A percentile compares a stretch with the other conserved stretches of the same genome.
These are phyloP conservation scores for Diplogasteroides magnus DNA, from an alignment of 1,140 invertebrate species.

Conservation along the genomic window DNA sequence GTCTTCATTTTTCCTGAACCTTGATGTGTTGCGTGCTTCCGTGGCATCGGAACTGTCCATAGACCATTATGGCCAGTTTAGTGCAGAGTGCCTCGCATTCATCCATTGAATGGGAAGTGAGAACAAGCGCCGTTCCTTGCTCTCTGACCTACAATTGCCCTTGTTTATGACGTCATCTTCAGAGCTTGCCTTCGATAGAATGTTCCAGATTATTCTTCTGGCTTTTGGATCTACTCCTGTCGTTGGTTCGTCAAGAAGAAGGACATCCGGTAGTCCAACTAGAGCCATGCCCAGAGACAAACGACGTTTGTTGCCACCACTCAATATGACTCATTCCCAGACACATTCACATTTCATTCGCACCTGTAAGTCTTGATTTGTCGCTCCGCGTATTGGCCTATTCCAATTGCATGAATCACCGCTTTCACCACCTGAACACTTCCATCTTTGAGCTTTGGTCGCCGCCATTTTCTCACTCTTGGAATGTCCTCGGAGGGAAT, in stretches of 20 bases:
- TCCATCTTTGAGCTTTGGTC: background rate
- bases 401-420: slow-evolving; percentile 44
- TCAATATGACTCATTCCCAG: slow-evolving; percentile 21
- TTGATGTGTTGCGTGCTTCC: slow-evolving; percentile 70
- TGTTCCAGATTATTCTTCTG: slow-evolving; percentile 62
- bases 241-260: slow-evolving; percentile 47
- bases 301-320: slow-evolving; percentile 68
- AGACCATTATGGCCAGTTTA: slow-evolving; percentile 56
- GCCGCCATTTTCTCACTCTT: background rate
- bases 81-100: slow-evolving; percentile 55
- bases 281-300: slow-evolving; percentile 57
- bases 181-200: slow-evolving; percentile 42
- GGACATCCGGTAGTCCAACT: slow-evolving; percentile 42
- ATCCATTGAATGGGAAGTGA: slow-evolving; percentile 56
- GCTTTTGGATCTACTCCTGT: slow-evolving; percentile 63
- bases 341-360: background rate
- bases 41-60: slow-evolving; percentile 69
- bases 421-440: slow-evolving; percentile 24
- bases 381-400: slow-evolving; percentile 39
- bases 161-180: slow-evolving; percentile 1
- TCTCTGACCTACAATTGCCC: slow-evolving; percentile 33
- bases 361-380: slow-evolving; percentile 48
- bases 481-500: slow-evolving; percentile 36
- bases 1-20: no score
- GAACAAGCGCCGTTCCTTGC: slow-evolving; percentile 39